Base-by-base conservation (phyloP, 2,888 invertebrate species). In the Callimorpha dominula region DNA sequence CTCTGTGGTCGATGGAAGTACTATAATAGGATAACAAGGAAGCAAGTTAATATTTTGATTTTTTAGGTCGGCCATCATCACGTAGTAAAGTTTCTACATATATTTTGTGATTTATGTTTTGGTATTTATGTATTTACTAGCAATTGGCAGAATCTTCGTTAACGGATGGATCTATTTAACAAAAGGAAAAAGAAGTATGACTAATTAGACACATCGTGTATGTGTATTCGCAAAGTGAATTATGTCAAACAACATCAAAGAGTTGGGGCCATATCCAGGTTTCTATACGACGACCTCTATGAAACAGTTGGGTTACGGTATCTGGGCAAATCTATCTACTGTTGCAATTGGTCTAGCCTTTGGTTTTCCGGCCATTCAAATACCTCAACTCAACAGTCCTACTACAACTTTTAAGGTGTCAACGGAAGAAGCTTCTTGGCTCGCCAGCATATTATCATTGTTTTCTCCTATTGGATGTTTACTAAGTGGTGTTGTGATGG, bases 401-500 rank as follows among this genome's bases (percentile, higher is more conserved):
- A 89, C 93, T 64, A 95, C 96, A 31, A 70, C 82, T 4, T 94
- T 97, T 68, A 77, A 82, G 17, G 91, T 96, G 0, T 91, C 95
- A 49, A 78, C 89, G 31, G 78, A 80, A 15, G 96, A 97, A 78
- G 95, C 95, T 63, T 96, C 97, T 50, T 97, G 97, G 97, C 96
- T 97, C 73, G 97, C 96, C 4, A 97, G 97, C 85, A 91, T 96
- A 72, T 90, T 96, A 7, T 94, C 96, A 0, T 93, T 97, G 65
- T 94, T 96, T 0, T 96, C 96, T 0, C 96, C 97, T 0, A 86
- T 97, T 60, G 97, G 97, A 0, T 97, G 97, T 81, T 86, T 97
- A 0, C 63, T 96, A 9, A 96, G 96, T 71, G 97, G 97, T 0
- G 96, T 96, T 76, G 79, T 97, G 77, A 96, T 97, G 94, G 97